Evolutionary conservation across 1,140 invertebrate genomes (phyloP).

Genomic region (Drosophila punjabiensis): DNA sequence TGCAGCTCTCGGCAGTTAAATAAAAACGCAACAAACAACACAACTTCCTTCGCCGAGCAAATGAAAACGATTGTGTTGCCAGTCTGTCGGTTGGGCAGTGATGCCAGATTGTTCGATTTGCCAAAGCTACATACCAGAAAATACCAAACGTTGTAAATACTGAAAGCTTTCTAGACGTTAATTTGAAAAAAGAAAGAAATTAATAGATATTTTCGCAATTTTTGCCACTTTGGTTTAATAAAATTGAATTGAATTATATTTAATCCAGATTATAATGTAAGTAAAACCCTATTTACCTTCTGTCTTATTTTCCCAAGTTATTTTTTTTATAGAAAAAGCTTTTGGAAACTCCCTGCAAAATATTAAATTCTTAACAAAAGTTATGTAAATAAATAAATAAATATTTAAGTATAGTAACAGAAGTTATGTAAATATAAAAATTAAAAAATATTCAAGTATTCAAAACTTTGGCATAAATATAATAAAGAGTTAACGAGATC

Average conservation of each 20-base stretch:
- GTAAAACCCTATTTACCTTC: background rate
- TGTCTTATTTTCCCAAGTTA: background rate
- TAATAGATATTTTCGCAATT: too few species aligned
- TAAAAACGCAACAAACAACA: constrained; percentile 10
- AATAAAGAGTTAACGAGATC: background rate
- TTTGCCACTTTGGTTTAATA: background rate
- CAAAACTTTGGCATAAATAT: background rate
- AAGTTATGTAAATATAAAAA: background rate
- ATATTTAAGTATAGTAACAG: background rate
- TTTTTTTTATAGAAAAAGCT: too few species aligned
- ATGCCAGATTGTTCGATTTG: background rate
- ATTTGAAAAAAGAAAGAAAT: background rate
- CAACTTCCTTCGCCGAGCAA: constrained; percentile 4
- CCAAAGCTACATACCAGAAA: background rate
- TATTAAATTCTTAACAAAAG: background rate
- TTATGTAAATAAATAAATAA: background rate
- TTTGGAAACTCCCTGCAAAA: background rate
- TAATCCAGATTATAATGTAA: too few species aligned
- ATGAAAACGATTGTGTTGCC: constrained; percentile 11
- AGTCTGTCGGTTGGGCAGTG: background rate
- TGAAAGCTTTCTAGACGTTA: background rate
- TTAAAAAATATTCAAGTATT: background rate
- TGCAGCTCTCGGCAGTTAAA: constrained; percentile 1
- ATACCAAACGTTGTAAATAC: background rate
- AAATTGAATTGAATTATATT: background rate